Evolutionary conservation across 2,888 invertebrate species (phyloP).

Genomic region (Scaptomyza tumidula): DNA sequence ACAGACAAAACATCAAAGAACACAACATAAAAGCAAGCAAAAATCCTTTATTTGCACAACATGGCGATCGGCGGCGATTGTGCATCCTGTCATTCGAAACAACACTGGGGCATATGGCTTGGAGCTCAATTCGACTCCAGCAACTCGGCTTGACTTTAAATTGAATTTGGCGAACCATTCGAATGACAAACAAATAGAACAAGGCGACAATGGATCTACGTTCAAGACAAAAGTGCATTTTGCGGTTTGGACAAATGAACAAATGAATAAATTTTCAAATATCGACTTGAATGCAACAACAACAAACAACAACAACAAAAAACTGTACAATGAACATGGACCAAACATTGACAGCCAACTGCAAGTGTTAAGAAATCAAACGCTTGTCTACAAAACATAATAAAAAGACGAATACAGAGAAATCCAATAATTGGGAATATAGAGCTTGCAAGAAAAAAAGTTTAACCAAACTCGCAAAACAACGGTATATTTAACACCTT

Average conservation of each 20-base stretch:
- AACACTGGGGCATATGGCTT: slow-evolving; percentile 37
- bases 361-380: slow-evolving; percentile 53
- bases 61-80: slow-evolving; percentile 57
- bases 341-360: slow-evolving; percentile 46
- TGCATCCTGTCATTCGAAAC: slow-evolving; percentile 60
- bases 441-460: too few relatives aligned
- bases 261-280: slow-evolving; percentile 47
- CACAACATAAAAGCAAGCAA: slow-evolving; percentile 24
- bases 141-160: slow-evolving; percentile 9
- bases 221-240: slow-evolving; percentile 59
- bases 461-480: too few relatives aligned
- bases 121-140: slow-evolving; percentile 6
- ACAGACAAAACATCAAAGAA: slow-evolving; percentile 17
- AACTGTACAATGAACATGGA: slow-evolving; percentile 28
- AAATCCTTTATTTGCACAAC: slow-evolving; percentile 49
- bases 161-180: slow-evolving; percentile 28
- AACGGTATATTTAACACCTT: too few relatives aligned
- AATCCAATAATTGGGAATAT: too few relatives aligned
- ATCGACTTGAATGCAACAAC: slow-evolving; percentile 37
- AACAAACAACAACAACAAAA: slow-evolving; percentile 20
- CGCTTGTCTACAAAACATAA: slow-evolving; percentile 28
- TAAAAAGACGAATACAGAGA: background rate
- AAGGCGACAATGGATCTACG: slow-evolving; percentile 40
- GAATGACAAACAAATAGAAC: slow-evolving; percentile 41
- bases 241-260: slow-evolving; percentile 50